phyloP scores from a whole-genome alignment of 2,797 vertebrate species.

The Lacerta viridis region DNA sequence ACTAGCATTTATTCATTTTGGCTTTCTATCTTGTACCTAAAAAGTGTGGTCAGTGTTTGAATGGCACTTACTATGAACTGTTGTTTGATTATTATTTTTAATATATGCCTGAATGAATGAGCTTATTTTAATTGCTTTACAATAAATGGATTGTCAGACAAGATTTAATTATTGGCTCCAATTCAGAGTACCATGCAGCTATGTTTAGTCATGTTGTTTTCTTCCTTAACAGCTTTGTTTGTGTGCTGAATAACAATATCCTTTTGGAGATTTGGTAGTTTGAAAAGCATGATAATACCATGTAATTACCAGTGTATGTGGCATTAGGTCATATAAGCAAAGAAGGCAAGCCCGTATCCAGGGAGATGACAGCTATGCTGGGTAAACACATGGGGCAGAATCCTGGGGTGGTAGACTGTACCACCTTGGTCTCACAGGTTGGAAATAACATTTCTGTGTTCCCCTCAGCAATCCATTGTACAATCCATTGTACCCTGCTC shows the following conservation, averaged over 20 bases:
- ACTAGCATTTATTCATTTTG: background rate
- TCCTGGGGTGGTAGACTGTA: background rate
- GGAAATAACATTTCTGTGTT: no score
- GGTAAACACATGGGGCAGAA: background rate
- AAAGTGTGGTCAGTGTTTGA: slow-evolving; percentile 46
- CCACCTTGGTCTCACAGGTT: background rate
- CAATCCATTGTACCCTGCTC: no score
- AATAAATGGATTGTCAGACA: background rate
- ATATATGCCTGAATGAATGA: background rate
- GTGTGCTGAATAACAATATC: background rate
- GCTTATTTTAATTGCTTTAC: background rate
- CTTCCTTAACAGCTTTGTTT: background rate
- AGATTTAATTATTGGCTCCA: background rate
- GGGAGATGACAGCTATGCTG: background rate
- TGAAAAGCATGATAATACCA: background rate
- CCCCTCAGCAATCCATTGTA: background rate
- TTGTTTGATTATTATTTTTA: background rate
- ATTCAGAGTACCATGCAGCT: background rate
- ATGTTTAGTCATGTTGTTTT: background rate
- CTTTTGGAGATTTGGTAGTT: background rate
- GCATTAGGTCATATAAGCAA: background rate
- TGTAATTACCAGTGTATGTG: background rate
- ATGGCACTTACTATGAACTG: slow-evolving; percentile 21
- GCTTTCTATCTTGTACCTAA: slow-evolving; percentile 37
- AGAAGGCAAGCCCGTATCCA: background rate